Base-by-base conservation (phyloP, 1,140 invertebrate species). In the Heliothis virescens region DNA sequence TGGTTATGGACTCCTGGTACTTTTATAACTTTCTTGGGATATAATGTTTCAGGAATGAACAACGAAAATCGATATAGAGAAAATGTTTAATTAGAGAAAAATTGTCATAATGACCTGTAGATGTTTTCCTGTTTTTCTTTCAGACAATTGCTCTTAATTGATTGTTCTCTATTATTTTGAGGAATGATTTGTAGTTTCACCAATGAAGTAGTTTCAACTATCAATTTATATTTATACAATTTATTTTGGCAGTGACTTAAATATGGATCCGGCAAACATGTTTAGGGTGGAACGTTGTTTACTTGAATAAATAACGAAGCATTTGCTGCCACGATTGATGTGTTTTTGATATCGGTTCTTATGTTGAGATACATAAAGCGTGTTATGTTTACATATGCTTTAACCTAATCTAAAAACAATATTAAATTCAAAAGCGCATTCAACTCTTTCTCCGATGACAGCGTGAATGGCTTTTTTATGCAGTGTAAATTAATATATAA, bases 401-500 rank as follows among this genome's bases (percentile, higher is more conserved):
- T 21, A 78, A 57, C 21, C 74, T 77, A 77, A 78, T 78, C 59
- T 50, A 57, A 16, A 41, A 67, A 78, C 67, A 67, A 67, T 69
- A 50, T 52, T 69, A 52, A 52, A 69, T 74, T 65, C 15, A 75
- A 74, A 75, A 80, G 57, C 29, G 21, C 62, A 80, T 80, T 79
- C 55, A 79, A 72, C 74, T 77, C 65, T 79, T 80, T 74, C 29
- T 41, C n/a, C 60, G 59, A 15, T 72, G 75, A 81, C 67, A 73
- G 41, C 13, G 67, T 78, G 34, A 81, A 81, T 67, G 75, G 60
- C 67, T 74, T 60, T 78, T 81, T 72, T 80, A 69, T 34, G 63
- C 16, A 79, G 29, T 72, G 77, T 79, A 80, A 80, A 80, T 80
- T 80, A 81, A 82, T 82, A 82, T 82, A 79, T 79, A 82, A 81